These are phyloP conservation scores for Vannuccia rotundouncinata DNA, from an alignment of 2,888 invertebrate genomes.

Conservation along the genomic window DNA sequence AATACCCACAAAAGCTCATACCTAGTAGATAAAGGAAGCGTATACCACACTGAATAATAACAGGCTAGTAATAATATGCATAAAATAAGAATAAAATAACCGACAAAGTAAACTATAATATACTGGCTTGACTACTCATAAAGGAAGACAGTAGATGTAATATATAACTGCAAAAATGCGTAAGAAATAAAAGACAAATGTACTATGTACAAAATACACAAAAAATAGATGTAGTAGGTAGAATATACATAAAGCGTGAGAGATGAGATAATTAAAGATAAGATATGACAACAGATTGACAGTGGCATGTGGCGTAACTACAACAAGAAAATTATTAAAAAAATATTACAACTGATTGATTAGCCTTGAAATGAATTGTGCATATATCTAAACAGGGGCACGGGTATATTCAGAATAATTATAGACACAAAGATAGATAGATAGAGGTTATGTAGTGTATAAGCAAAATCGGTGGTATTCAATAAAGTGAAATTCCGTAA, in stretches of 20 bases:
- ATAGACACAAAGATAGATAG: too few relatives aligned
- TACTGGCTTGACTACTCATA: not conserved
- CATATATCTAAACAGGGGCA: too few relatives aligned
- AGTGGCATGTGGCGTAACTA: not conserved
- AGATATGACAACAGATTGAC: not conserved
- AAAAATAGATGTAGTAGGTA: not conserved
- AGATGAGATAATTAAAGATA: not conserved
- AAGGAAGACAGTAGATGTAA: not conserved
- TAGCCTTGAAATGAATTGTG: too few relatives aligned
- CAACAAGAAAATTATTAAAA: not conserved
- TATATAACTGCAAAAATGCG: not conserved
- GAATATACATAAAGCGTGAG: not conserved
- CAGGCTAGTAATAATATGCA: conserved; percentile 5
- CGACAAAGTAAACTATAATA: not conserved
- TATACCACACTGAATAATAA: not conserved
- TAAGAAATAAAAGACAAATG: not conserved
- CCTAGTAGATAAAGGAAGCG: not conserved
- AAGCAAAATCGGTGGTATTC: too few relatives aligned
- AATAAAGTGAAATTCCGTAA: not conserved
- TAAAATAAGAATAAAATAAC: not conserved
- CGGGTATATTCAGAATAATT: too few relatives aligned
- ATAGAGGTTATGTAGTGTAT: too few relatives aligned
- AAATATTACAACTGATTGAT: not conserved
- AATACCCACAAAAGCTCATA: not conserved
- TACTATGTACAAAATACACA: not conserved